Percentiles rank a stretch among this genome's conserved stretches.
Conservation (phyloP, 2,113 vertebrate species). For the Falco punctatus region DNA sequence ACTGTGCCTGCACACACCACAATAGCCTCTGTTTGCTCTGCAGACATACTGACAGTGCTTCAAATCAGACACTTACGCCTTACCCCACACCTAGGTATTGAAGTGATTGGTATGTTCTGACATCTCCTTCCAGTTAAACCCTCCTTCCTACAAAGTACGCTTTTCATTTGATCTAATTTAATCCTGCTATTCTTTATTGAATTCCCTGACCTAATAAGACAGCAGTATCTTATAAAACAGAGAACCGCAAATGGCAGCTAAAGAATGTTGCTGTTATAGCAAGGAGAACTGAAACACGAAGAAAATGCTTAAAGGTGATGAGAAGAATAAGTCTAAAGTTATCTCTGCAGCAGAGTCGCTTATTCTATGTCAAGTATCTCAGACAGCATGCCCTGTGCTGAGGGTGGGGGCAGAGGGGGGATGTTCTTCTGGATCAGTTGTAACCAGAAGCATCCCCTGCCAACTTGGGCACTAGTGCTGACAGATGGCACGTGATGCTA, state of each 20-base stretch:
- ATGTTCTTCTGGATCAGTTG: not conserved
- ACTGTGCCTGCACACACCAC: not conserved
- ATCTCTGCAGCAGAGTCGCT: not conserved
- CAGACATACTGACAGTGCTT: not conserved
- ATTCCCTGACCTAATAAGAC: not conserved
- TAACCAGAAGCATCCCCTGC: not conserved
- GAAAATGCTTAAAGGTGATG: not conserved
- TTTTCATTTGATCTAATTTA: not conserved
- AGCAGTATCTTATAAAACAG: not conserved
- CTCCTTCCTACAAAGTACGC: not conserved
- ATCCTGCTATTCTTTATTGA: not conserved
- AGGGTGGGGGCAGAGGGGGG: not conserved
- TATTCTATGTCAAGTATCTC: accelerated
- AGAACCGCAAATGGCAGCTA: not conserved
- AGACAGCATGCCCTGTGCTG: not conserved
- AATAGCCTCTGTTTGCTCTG: not conserved
- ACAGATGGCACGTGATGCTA: not conserved
- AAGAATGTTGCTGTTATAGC: not conserved
- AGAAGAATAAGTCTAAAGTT: not conserved
- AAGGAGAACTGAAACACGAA: not conserved
- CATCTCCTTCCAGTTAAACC: not conserved
- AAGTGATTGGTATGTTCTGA: not conserved
- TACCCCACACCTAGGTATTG: not conserved
- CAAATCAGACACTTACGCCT: not conserved
- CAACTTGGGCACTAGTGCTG: not conserved